A percentile compares a stretch with the other conserved stretches of the same genome.
phyloP scores from a whole-genome alignment of 1,140 invertebrate species.

The Drosophila punjabiensis region DNA sequence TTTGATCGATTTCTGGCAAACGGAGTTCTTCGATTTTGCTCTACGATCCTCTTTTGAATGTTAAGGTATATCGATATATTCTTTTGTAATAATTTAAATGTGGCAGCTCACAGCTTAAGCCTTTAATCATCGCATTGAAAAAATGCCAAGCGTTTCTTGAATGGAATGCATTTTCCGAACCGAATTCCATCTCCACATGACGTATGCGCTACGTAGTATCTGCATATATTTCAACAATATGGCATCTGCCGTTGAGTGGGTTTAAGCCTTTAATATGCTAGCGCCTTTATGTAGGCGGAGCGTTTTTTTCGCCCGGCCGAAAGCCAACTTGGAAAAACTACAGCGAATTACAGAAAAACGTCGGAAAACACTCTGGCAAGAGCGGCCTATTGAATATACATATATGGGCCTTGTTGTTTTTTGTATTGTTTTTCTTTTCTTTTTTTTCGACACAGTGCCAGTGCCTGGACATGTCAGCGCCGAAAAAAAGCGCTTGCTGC shows the following conservation, averaged over 20 bases:
- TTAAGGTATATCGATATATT: not conserved
- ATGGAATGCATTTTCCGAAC: constrained; percentile 58
- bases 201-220: constrained; percentile 28
- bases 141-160: constrained; percentile 50
- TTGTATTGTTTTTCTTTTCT: not conserved
- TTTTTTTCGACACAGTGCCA: constrained; percentile 10
- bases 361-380: constrained; percentile 38
- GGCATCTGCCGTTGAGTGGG: constrained; percentile 60
- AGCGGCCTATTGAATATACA: constrained; percentile 48
- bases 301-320: constrained; percentile 42
- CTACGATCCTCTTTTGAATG: not conserved
- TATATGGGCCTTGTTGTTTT: constrained; percentile 38
- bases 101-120: not conserved
- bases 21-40: constrained; percentile 4
- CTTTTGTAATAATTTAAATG: not conserved
- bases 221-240: constrained; percentile 53
- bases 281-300: constrained; percentile 53
- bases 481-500: constrained; percentile 42
- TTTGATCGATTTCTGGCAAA: not conserved
- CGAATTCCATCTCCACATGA: constrained; percentile 61
- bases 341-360: constrained; percentile 59
- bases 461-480: constrained; percentile 49
- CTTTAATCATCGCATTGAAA: not conserved
- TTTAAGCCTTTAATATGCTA: constrained; percentile 73
- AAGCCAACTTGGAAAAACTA: constrained; percentile 59